phyloP scores from a whole-genome alignment of 2,888 invertebrate species.

The Tiliacea aurago region DNA sequence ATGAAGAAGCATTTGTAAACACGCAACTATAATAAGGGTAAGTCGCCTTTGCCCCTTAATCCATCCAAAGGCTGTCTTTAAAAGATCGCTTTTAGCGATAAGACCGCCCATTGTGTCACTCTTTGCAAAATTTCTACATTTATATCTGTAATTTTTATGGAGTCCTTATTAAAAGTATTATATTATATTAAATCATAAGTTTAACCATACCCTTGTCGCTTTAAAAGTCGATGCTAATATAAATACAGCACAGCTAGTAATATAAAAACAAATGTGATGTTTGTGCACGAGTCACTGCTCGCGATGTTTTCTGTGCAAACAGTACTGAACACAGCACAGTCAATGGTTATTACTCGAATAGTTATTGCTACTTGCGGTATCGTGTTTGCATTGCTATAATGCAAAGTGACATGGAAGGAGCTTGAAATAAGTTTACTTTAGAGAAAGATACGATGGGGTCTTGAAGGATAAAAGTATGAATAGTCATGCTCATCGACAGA shows the following conservation, averaged over 20 bases:
- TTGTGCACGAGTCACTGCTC: constrained; percentile 28
- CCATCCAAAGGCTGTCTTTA: too few species aligned
- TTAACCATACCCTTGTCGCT: not conserved
- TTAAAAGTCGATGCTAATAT: not conserved
- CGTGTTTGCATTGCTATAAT: constrained; percentile 27
- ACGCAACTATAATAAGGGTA: not conserved
- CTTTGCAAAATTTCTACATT: too few species aligned
- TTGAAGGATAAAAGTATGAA: not conserved
- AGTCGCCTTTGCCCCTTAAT: too few species aligned
- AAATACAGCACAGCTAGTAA: not conserved
- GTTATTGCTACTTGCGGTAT: constrained; percentile 37
- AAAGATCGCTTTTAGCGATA: too few species aligned
- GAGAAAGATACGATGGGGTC: not conserved
- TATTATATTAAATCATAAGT: too few species aligned
- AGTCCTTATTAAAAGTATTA: too few species aligned
- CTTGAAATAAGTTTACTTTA: constrained; percentile 5
- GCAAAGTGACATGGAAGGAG: constrained; percentile 15
- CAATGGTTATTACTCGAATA: constrained; percentile 36
- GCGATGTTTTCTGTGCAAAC: constrained; percentile 36
- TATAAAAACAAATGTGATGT: constrained; percentile 17
- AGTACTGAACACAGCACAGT: constrained; percentile 24
- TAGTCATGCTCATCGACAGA: too few species aligned
- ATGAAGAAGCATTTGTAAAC: not conserved
- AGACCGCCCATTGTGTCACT: too few species aligned
- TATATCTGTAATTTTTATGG: too few species aligned